phyloP scores from a whole-genome alignment of 2,888 invertebrate species.

The Callyntrura sp. region DNA sequence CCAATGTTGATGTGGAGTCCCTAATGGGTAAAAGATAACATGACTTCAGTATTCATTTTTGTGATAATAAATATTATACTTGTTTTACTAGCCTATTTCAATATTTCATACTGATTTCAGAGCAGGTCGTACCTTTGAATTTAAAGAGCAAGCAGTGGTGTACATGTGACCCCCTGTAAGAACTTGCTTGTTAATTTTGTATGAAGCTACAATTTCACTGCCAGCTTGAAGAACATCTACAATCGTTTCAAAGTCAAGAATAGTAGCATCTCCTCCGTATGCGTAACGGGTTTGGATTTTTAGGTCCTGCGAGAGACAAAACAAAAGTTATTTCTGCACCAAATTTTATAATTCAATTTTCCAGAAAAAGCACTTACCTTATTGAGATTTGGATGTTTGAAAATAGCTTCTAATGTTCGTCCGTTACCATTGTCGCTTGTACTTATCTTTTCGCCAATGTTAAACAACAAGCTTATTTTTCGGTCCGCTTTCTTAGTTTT shows the following conservation, averaged over 20 bases:
- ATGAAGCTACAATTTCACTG: slow-evolving; percentile 61
- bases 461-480: slow-evolving; percentile 89
- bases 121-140: slow-evolving; percentile 50
- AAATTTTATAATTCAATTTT: too few species aligned
- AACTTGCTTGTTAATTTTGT: slow-evolving; percentile 58
- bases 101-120: not conserved
- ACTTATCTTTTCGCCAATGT: slow-evolving; percentile 84
- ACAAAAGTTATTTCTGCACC: too few species aligned
- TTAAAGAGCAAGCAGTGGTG: slow-evolving; percentile 55
- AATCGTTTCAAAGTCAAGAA: slow-evolving; percentile 74
- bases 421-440: slow-evolving; percentile 25
- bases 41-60: too few species aligned
- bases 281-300: slow-evolving; percentile 62
- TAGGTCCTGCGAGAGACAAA: slow-evolving; percentile 69
- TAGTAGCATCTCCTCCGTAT: slow-evolving; percentile 41
- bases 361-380: slow-evolving; percentile 60
- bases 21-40: slow-evolving; percentile 38
- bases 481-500: slow-evolving; percentile 88
- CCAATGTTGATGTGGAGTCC: slow-evolving; percentile 78
- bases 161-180: slow-evolving; percentile 52
- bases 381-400: slow-evolving; percentile 77
- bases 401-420: slow-evolving; percentile 63
- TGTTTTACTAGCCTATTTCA: too few species aligned
- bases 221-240: slow-evolving; percentile 77
- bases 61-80: slow-evolving; percentile 19